Conservation (phyloP, 2,113 vertebrate species). For the Oreotrochilus melanogaster region DNA sequence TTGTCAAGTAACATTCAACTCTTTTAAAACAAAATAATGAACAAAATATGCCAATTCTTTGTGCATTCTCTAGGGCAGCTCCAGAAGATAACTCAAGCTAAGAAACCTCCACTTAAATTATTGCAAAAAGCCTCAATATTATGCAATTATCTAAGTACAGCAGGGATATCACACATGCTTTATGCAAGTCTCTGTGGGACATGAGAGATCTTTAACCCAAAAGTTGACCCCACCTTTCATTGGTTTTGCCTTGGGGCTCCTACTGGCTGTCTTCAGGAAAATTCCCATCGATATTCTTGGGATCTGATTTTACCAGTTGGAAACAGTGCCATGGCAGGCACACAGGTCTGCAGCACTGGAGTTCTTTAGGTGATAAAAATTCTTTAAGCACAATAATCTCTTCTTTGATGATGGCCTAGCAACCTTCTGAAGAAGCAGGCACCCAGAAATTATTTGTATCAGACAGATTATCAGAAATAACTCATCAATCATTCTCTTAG, state of each 20-base stretch:
- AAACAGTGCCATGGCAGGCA: background rate
- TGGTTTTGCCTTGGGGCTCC: background rate
- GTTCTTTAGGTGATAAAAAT: fast-evolving
- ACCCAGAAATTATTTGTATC: background rate
- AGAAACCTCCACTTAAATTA: background rate
- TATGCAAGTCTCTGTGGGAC: background rate
- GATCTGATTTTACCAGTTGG: background rate
- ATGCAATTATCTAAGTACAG: background rate
- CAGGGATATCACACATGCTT: background rate
- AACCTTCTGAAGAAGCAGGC: background rate
- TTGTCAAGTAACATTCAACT: background rate
- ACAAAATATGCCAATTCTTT: background rate
- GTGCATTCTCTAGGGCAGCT: background rate
- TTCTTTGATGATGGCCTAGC: background rate
- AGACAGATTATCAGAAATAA: background rate
- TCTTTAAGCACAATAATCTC: background rate
- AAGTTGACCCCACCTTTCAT: background rate
- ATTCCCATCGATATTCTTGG: background rate
- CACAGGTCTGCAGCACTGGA: background rate
- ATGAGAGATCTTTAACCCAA: background rate
- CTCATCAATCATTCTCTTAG: background rate
- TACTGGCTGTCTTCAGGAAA: background rate
- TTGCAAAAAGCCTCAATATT: background rate
- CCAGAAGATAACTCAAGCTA: background rate
- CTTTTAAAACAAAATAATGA: background rate